A percentile compares a stretch with the other conserved stretches of the same genome.
Evolutionary conservation across 2,797 vertebrate species (phyloP).

Genomic region (Sebastolobus alascanus): DNA sequence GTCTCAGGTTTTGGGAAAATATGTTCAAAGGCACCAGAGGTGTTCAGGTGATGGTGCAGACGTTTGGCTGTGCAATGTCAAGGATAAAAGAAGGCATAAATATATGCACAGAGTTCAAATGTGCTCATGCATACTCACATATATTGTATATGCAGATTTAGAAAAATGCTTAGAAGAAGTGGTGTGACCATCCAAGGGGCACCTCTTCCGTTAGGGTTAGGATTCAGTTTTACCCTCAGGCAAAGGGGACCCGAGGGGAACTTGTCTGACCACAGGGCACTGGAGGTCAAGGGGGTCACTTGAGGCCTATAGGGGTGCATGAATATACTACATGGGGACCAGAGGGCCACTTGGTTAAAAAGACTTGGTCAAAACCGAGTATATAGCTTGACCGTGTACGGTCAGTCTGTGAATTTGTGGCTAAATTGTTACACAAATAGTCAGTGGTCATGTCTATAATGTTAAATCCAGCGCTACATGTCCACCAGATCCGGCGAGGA

Average conservation of each 20-base stretch:
- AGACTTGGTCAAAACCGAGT: too few species aligned
- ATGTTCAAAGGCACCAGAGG: conserved; percentile 1
- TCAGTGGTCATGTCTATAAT: too few species aligned
- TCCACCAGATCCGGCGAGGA: too few species aligned
- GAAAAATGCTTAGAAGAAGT: not conserved
- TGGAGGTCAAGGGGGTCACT: not conserved
- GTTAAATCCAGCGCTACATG: too few species aligned
- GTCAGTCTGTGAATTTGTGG: too few species aligned
- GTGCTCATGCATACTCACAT: not conserved
- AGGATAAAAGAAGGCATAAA: not conserved
- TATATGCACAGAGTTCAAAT: not conserved
- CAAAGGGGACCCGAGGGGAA: not conserved
- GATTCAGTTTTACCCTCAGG: not conserved
- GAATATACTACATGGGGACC: too few species aligned
- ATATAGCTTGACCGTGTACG: too few species aligned
- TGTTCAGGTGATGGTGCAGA: conserved; percentile 10
- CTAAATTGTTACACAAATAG: too few species aligned
- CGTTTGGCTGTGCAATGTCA: conserved; percentile 6
- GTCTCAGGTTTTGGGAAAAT: conserved; percentile 4
- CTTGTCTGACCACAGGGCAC: not conserved
- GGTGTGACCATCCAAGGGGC: not conserved
- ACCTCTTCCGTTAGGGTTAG: not conserved
- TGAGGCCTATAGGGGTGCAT: not conserved
- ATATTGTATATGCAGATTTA: not conserved
- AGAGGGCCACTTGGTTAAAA: not conserved